A percentile compares a stretch with the other conserved stretches of the same genome.
These are phyloP conservation scores for Balearica regulorum DNA, from an alignment of 2,797 vertebrate species.

Conservation along the genomic window DNA sequence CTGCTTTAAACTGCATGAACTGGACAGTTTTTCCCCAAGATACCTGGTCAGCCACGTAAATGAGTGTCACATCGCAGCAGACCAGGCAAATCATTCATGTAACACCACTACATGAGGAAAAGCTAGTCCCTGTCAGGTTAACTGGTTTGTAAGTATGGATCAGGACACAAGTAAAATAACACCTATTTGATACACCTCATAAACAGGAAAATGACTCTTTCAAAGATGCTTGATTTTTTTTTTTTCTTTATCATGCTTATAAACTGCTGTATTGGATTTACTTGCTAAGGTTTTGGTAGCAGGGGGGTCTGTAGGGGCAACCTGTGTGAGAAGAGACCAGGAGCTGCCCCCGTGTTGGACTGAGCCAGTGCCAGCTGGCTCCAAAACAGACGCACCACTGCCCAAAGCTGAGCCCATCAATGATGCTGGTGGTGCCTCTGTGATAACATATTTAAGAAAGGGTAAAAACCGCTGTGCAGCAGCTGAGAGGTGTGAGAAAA, in stretches of 20 bases:
- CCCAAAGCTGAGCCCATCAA: neutral
- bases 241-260: too few species aligned
- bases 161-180: neutral
- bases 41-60: neutral
- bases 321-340: neutral
- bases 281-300: neutral
- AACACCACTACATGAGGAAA: neutral
- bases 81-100: neutral
- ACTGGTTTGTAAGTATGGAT: neutral
- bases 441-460: neutral
- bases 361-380: neutral
- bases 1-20: neutral
- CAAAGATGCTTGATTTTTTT: neutral
- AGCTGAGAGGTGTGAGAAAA: neutral
- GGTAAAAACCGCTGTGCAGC: neutral
- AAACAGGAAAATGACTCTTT: neutral
- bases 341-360: accelerated
- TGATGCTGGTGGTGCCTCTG: neutral
- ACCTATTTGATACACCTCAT: neutral
- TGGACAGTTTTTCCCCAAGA: neutral
- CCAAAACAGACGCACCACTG: neutral
- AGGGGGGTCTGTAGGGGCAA: accelerated
- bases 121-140: neutral
- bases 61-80: neutral
- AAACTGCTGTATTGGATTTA: neutral